phyloP scores from a whole-genome alignment of 92 coral and sea anemone genomes.

The Actinostola sp. region DNA sequence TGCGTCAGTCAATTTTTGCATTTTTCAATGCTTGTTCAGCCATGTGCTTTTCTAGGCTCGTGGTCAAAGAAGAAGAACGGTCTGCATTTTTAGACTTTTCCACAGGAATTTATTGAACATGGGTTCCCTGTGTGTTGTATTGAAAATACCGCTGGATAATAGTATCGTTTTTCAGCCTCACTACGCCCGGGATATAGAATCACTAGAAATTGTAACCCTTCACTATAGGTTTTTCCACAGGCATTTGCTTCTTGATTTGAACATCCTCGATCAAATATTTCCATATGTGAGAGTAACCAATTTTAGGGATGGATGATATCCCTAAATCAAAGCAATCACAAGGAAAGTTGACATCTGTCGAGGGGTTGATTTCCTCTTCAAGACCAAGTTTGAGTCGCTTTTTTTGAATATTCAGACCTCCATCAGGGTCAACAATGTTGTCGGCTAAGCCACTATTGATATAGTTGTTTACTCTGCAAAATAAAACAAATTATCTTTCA shows the following conservation, averaged over 20 bases:
- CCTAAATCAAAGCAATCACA: conserved; percentile 40
- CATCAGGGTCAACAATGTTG: conserved; percentile 51
- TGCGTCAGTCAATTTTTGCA: no score
- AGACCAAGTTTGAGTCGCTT: conserved; percentile 48
- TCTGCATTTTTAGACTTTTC: no score
- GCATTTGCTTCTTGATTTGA: conserved; percentile 43
- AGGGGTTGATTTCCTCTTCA: conserved; percentile 26
- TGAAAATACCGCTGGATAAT: no score
- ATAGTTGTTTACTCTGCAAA: conserved; percentile 54
- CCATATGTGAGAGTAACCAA: conserved; percentile 54
- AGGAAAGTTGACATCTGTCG: conserved; percentile 27
- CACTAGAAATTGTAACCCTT: conserved; percentile 62
- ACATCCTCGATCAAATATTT: conserved; percentile 54
- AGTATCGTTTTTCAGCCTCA: no score
- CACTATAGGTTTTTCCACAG: conserved; percentile 56
- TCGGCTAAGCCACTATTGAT: conserved; percentile 39
- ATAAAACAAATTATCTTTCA: conserved; percentile 2
- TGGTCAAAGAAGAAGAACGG: no score
- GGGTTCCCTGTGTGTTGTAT: no score
- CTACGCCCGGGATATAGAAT: no score
- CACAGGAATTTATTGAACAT: no score
- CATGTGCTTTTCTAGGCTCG: no score
- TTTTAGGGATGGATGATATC: conserved; percentile 19
- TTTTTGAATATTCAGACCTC: conserved; percentile 45
- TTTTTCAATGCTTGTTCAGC: no score